Base-by-base conservation (phyloP, 2,113 vertebrate genomes). In the Solea solea region DNA sequence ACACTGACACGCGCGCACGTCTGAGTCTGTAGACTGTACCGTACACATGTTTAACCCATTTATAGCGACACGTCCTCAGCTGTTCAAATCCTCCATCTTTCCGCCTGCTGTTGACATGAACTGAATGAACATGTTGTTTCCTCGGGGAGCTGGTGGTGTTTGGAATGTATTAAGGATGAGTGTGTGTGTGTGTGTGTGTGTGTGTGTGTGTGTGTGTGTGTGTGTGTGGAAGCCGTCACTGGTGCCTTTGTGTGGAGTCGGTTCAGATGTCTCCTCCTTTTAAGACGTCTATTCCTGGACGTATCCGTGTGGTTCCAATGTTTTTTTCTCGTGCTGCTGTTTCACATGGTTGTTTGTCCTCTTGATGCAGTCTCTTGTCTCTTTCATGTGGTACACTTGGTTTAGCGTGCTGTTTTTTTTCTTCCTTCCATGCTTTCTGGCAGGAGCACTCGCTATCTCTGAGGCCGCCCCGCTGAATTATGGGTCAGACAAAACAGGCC, bases 401-500 rank as follows among this genome's bases (percentile, higher is more conserved):
- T 68, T 81, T 69, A 53, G 71, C 28, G 4, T 49, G 34, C 48
- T 28, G 75, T 3, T 10, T 14, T 52, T 63, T 28, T 21, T 58
- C 55, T 61, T 60, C 63, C 34, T 80, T 34, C 40, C 34, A 50
- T 58, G 65, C 55, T 57, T 58, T 25, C 61, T 72, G 69, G 82
- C 71, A 82, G 64, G 12, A 54, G 66, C 40, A 49, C 49, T 53
- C 28, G 61, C 25, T 46, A 69, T 72, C 71, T 80, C 66, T 28
- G 57, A 70, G 74, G 66, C 66, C 4, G 21, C 82, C 71, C 75
- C 44, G 62, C 55, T 78, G 82, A 78, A 88, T 82, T 88, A 83
- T 87, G 84, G 87, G 84, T 82, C 82, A 82, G 85, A 86, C 78
- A 71, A 78, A 84, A 84, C 78, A 75, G 76, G 72, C 80, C 63